Base-by-base conservation (phyloP, 2,113 vertebrate genomes). In the Neolamprologus variostigma region DNA sequence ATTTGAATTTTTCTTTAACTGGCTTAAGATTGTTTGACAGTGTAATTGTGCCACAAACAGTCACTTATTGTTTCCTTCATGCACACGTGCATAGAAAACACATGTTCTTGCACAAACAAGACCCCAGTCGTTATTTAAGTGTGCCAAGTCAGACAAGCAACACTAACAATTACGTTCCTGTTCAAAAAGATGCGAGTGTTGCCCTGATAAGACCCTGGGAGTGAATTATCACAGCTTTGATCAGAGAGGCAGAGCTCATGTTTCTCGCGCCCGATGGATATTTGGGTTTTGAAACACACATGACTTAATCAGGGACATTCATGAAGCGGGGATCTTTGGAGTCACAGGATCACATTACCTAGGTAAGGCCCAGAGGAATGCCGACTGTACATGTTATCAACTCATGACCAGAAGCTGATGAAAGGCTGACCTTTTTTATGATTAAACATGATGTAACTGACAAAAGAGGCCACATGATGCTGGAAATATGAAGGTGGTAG, bases 401-500 rank as follows among this genome's bases (percentile, higher is more conserved):
- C 90, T 85, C 82, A 61, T 57, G 89, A 92, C 83, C 91, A 78
- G 88, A 16, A 89, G 82, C 59, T 10, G 93, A 89, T 91, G 93
- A 94, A 93, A 95, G 90, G 87, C 84, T 83, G 88, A 94, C 92
- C 92, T 95, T 90, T 92, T 73, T 51, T 79, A 73, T 92, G 79
- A 94, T 94, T 93, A 94, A 92, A 95, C 71, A 87, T 89, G 89
- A 95, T 90, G 92, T 86, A 93, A 91, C 54, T 76, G 89, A 87
- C 19, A 59, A 82, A 13, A 6, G 10, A 66, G 82, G 81, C 14
- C 66, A 47, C 3, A 71, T 45, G 78, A 88, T 35, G 37, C 47
- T 73, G 66, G 42, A 50, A 57, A 84, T 78, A 78, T 42, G 61
- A 55, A 85, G 51, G 54, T 45, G 79, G 53, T 3, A 5, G 78